phyloP scores from a whole-genome alignment of 2,797 vertebrate species.

The Eremophila alpestris region DNA sequence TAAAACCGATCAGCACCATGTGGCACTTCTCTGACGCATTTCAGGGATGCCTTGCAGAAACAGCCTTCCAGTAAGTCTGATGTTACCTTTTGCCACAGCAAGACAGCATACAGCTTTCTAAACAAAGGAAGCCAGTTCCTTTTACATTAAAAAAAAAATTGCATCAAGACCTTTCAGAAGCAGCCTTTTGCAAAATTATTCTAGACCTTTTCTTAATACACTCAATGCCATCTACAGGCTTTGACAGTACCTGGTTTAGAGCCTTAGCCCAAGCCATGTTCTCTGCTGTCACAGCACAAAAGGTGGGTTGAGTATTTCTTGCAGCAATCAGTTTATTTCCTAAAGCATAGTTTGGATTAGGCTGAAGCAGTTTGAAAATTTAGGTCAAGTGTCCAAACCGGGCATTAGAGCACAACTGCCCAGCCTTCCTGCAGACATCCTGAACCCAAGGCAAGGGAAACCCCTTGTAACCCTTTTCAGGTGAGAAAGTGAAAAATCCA shows the following conservation, averaged over 20 bases:
- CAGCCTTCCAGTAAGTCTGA: neutral
- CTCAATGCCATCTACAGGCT: neutral
- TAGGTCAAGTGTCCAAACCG: neutral
- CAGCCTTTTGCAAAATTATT: neutral
- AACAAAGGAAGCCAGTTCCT: neutral
- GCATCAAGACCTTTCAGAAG: neutral
- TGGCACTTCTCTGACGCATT: neutral
- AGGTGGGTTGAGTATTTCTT: neutral
- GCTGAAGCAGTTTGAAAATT: neutral
- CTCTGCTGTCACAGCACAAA: neutral
- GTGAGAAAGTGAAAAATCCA: neutral
- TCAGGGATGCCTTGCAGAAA: neutral
- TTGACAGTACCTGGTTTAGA: neutral
- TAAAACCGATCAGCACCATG: neutral
- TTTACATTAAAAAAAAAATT: neutral
- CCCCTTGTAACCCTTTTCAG: neutral
- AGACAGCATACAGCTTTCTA: neutral
- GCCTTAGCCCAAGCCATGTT: neutral
- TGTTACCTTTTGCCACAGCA: neutral
- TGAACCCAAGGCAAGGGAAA: neutral
- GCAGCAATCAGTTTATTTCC: neutral
- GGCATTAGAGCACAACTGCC: neutral
- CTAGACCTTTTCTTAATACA: neutral
- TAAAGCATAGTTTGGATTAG: neutral
- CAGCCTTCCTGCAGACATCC: neutral